phyloP scores from a whole-genome alignment of 2,888 invertebrate species.

The Ecliptopera silaceata region DNA sequence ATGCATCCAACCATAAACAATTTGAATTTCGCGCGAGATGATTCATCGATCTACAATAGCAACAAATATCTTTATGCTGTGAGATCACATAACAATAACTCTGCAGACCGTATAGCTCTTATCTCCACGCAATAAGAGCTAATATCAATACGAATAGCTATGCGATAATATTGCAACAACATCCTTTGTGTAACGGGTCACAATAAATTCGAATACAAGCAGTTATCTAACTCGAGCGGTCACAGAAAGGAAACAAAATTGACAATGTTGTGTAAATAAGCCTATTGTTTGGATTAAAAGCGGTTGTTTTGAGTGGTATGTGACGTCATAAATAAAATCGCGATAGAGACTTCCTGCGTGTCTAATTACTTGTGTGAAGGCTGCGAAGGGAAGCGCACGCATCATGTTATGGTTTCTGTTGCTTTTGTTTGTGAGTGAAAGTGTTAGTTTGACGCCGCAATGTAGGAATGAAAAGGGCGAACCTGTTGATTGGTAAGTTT shows the following conservation, averaged over 20 bases:
- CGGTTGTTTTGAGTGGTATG: constrained; percentile 50
- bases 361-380: constrained; percentile 54
- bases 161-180: constrained; percentile 25
- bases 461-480: constrained; percentile 85
- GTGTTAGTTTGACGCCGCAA: constrained; percentile 64
- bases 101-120: constrained; percentile 19
- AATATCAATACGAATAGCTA: constrained; percentile 8
- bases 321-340: constrained; percentile 60
- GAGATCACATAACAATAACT: constrained; percentile 17
- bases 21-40: constrained; percentile 24
- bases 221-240: constrained; percentile 10
- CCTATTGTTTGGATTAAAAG: constrained; percentile 58
- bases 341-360: constrained; percentile 59
- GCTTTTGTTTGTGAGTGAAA: constrained; percentile 49
- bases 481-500: constrained; percentile 87
- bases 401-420: constrained; percentile 53
- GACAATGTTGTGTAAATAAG: constrained; percentile 60
- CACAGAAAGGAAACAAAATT: constrained; percentile 48
- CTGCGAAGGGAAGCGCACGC: constrained; percentile 52
- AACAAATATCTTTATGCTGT: constrained; percentile 27
- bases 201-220: constrained; percentile 7
- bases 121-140: constrained; percentile 28
- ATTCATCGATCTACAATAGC: constrained; percentile 20
- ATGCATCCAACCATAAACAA: not conserved
- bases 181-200: constrained; percentile 42